phyloP scores from a whole-genome alignment of 2,888 invertebrate species.

The Alentia gelatinosa region DNA sequence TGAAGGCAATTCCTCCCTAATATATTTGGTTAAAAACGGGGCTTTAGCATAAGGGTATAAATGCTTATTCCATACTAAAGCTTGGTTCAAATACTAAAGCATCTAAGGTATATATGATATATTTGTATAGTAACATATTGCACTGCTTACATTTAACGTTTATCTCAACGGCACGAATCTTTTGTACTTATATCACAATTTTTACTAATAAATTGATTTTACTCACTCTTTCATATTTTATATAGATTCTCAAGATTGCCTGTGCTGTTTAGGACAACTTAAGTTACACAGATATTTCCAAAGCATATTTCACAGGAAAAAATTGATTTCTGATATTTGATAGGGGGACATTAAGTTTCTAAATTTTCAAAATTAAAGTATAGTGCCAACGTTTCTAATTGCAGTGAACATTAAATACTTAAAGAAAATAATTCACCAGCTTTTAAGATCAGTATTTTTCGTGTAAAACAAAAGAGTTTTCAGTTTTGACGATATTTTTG shows the following conservation, averaged over 20 bases:
- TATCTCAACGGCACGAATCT: background rate
- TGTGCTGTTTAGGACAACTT: background rate
- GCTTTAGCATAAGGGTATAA: background rate
- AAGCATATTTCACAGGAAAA: too few species aligned
- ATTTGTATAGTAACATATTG: background rate
- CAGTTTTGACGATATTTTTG: too few species aligned
- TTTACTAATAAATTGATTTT: slow-evolving; percentile 19
- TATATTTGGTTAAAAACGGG: background rate
- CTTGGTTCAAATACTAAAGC: slow-evolving; percentile 36
- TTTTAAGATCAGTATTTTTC: too few species aligned
- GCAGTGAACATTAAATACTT: too few species aligned
- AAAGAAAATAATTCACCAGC: too few species aligned
- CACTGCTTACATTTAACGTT: background rate
- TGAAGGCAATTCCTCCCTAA: too few species aligned
- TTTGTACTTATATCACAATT: background rate
- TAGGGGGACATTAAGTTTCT: too few species aligned
- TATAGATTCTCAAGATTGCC: background rate
- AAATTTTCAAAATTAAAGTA: too few species aligned
- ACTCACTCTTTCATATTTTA: background rate
- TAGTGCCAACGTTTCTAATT: too few species aligned
- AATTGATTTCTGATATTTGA: too few species aligned
- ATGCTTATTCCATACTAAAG: background rate
- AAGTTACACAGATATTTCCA: too few species aligned
- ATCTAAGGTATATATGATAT: background rate
- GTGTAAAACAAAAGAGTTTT: too few species aligned